A percentile compares a stretch with the other conserved stretches of the same genome.
Evolutionary conservation across 1,140 invertebrate species (phyloP).

Genomic region (Ectropis grisescens): DNA sequence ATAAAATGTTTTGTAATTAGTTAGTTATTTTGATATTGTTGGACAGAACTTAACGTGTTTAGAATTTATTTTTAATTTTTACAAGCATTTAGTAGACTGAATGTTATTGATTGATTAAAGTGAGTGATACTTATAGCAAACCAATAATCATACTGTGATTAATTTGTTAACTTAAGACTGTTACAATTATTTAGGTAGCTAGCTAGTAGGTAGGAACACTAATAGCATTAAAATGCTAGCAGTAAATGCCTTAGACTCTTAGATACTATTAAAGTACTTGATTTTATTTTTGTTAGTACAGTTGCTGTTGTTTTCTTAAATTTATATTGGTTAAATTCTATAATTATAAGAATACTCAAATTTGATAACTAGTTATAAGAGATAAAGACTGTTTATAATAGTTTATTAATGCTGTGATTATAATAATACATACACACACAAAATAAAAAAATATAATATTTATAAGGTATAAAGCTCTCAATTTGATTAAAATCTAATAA

Average conservation of each 20-base stretch:
- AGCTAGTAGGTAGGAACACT: constrained; percentile 1
- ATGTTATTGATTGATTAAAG: constrained; percentile 1
- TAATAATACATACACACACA: too few species aligned
- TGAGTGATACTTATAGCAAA: too few species aligned
- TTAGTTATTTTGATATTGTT: too few species aligned
- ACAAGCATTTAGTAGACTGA: background rate
- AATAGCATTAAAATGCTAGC: constrained; percentile 3
- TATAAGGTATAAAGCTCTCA: too few species aligned
- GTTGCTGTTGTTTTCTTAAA: too few species aligned
- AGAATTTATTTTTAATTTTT: constrained; percentile 1
- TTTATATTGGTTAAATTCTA: constrained; percentile 3
- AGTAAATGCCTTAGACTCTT: background rate
- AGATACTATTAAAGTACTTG: constrained; percentile 1
- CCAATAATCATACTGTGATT: constrained; percentile 5
- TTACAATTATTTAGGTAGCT: too few species aligned
- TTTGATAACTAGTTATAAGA: background rate
- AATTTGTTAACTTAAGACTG: constrained; percentile 1
- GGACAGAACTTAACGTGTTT: too few species aligned
- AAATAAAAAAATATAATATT: too few species aligned
- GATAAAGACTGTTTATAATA: too few species aligned
- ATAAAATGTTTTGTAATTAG: constrained; percentile 4
- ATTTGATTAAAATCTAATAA: too few species aligned
- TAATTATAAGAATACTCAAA: constrained; percentile 3
- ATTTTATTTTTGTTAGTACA: constrained; percentile 1
- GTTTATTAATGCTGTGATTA: too few species aligned